A percentile compares a stretch with the other conserved stretches of the same genome.
phyloP scores from a whole-genome alignment of 2,113 vertebrate genomes.

The Gymnarchus niloticus region DNA sequence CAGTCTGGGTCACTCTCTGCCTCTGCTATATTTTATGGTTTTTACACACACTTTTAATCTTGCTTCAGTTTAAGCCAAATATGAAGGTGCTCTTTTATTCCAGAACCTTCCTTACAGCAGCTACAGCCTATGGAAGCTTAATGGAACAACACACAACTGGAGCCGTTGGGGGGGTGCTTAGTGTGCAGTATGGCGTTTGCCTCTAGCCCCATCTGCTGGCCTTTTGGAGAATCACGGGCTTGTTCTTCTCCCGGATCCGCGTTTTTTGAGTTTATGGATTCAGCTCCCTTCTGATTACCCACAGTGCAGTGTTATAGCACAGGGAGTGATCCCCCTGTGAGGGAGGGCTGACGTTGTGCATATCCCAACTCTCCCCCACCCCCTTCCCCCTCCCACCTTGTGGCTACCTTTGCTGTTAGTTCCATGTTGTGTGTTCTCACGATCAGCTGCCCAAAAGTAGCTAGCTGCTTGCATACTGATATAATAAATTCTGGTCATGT shows the following conservation, averaged over 20 bases:
- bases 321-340: background rate
- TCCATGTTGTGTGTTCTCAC: background rate
- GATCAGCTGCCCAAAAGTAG: background rate
- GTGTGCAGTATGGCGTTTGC: background rate
- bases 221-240: background rate
- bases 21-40: background rate
- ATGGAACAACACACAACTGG: background rate
- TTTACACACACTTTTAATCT: conserved; percentile 1
- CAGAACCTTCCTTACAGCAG: background rate
- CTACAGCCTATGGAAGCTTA: conserved; percentile 3
- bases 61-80: conserved; percentile 24
- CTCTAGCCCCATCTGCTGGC: conserved; percentile 12
- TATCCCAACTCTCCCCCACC: background rate
- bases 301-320: background rate
- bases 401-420: background rate
- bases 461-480: background rate
- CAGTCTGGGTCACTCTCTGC: conserved; percentile 11
- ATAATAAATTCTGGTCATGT: background rate
- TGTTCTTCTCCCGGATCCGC: background rate
- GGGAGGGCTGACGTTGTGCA: background rate
- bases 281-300: background rate
- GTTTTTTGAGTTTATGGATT: background rate
- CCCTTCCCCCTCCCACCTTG: background rate
- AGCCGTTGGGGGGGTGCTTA: background rate
- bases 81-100: conserved; percentile 24